Conservation (phyloP, 2,888 invertebrate genomes). For the Napeogenes sylphis region DNA sequence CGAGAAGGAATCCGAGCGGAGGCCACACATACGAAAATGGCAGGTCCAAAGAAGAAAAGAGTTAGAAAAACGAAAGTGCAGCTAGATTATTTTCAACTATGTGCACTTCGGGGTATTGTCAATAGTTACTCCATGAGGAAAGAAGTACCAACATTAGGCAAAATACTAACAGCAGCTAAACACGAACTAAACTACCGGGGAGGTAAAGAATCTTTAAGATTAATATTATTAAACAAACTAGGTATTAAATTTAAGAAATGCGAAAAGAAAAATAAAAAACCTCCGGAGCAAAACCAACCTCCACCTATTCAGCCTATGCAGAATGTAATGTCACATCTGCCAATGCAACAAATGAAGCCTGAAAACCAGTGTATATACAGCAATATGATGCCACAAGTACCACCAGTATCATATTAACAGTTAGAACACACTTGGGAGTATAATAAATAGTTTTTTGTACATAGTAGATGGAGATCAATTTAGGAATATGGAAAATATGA, state of each 20-base stretch:
- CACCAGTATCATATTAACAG: constrained; percentile 51
- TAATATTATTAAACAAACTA: constrained; percentile 67
- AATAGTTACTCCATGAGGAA: constrained; percentile 64
- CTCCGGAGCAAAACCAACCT: constrained; percentile 45
- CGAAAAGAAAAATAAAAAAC: constrained; percentile 69
- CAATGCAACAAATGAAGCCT: constrained; percentile 47
- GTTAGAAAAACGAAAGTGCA: constrained; percentile 69
- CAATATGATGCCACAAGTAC: constrained; percentile 66
- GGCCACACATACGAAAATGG: constrained; percentile 67
- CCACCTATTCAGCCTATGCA: constrained; percentile 39
- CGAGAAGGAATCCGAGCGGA: constrained; percentile 64
- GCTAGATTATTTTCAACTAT: constrained; percentile 66
- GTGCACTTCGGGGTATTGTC: constrained; percentile 64
- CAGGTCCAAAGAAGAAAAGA: constrained; percentile 67
- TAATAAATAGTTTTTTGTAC: neutral
- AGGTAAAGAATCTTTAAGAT: constrained; percentile 64
- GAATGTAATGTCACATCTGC: constrained; percentile 39
- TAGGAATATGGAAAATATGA: neutral
- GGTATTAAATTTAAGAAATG: constrained; percentile 73
- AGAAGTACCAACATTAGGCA: constrained; percentile 67
- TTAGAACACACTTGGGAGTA: constrained; percentile 14
- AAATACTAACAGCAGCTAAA: constrained; percentile 64
- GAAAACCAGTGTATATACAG: constrained; percentile 66
- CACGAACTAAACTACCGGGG: constrained; percentile 66
- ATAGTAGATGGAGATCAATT: neutral